These are phyloP conservation scores for Pinctada fucata DNA, from an alignment of 2,888 invertebrate species.

Conservation along the genomic window DNA sequence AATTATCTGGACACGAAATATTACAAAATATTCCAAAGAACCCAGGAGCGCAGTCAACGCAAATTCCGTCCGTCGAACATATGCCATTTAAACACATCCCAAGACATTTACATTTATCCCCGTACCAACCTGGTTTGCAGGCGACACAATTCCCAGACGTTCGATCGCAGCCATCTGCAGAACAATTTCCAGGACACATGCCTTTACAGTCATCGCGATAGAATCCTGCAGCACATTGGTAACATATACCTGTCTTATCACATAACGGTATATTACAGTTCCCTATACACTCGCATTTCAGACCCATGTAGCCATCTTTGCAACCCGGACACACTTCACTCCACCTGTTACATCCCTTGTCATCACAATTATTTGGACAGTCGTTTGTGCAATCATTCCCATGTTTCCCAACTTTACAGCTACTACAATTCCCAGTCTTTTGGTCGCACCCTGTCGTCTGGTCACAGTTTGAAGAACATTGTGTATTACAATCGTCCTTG, in stretches of 20 bases:
- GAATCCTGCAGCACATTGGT: constrained; percentile 43
- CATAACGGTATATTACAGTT: not conserved
- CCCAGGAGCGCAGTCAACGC: constrained; percentile 43
- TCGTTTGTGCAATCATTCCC: constrained; percentile 3
- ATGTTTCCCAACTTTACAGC: not conserved
- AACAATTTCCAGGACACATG: constrained; percentile 42
- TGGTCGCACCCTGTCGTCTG: not conserved
- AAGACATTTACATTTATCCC: constrained; percentile 44
- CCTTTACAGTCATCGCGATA: constrained; percentile 46
- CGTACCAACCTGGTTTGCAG: constrained; percentile 42
- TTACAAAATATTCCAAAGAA: constrained; percentile 43
- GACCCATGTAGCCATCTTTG: constrained; percentile 30
- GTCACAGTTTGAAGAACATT: constrained; percentile 9
- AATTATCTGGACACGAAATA: constrained; percentile 41
- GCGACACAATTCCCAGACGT: constrained; percentile 41
- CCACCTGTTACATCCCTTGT: constrained; percentile 37
- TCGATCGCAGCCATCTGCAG: constrained; percentile 36
- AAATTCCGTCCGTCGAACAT: constrained; percentile 43
- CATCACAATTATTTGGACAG: constrained; percentile 43
- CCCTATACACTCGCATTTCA: not conserved
- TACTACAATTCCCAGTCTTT: not conserved
- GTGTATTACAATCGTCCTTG: not conserved
- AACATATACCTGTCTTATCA: constrained; percentile 5
- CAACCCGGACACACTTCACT: constrained; percentile 41
- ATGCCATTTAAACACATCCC: constrained; percentile 40